Evolutionary conservation across 2,888 invertebrate species (phyloP).

Genomic region (Leptinotarsa tumamoca): DNA sequence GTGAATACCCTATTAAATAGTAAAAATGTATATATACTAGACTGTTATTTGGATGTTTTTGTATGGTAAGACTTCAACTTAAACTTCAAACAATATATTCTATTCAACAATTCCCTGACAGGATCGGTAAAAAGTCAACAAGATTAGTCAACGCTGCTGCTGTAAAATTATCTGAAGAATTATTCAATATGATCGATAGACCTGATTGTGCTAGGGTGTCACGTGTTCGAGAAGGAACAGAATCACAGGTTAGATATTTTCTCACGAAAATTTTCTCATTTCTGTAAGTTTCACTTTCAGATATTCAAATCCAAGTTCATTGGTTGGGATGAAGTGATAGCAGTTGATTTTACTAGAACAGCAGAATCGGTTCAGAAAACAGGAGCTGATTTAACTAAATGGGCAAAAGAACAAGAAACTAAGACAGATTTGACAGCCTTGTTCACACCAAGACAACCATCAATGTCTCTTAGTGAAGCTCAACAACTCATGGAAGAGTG

Average conservation of each 20-base stretch:
- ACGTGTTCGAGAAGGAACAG: conserved; percentile 91
- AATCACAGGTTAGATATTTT: conserved; percentile 74
- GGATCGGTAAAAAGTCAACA: conserved; percentile 98
- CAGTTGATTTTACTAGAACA: conserved; percentile 98
- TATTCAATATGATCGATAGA: conserved; percentile 93
- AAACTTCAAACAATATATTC: background rate
- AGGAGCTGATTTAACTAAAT: conserved; percentile 93
- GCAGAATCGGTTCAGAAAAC: conserved; percentile 97
- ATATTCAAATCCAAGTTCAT: conserved; percentile 97
- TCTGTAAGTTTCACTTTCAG: conserved; percentile 61
- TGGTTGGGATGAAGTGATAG: conserved; percentile 99
- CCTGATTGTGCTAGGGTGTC: conserved; percentile 90
- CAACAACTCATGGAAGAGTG: conserved; percentile 92
- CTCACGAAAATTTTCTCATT: background rate
- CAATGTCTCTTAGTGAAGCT: conserved; percentile 88
- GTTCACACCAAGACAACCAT: conserved; percentile 92
- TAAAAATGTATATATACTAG: conserved; percentile 95
- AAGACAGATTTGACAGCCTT: conserved; percentile 95
- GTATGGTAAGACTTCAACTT: conserved; percentile 78
- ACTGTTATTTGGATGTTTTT: conserved; percentile 93
- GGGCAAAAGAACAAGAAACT: conserved; percentile 91
- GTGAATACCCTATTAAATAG: conserved; percentile 84
- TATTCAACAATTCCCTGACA: conserved; percentile 57
- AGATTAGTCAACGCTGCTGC: conserved; percentile 95
- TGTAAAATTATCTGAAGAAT: conserved; percentile 94